Conservation (phyloP, 2,888 invertebrate genomes). For the Pegoplata infirma region DNA sequence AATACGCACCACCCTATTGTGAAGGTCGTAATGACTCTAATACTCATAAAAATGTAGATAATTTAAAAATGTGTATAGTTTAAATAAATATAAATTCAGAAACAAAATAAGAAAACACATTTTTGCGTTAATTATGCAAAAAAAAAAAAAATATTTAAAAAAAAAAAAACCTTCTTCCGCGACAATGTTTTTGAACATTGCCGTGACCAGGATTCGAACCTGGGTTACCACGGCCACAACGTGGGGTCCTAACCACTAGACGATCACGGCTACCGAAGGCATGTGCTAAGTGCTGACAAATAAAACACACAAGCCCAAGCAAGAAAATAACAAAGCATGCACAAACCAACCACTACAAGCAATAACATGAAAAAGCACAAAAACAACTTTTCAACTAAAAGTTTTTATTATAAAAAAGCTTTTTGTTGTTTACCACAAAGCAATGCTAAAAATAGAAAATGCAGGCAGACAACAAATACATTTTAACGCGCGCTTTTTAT, state of each 20-base stretch:
- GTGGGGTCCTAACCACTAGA: slow-evolving; percentile 78
- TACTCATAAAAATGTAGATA: no score
- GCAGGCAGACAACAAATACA: not conserved
- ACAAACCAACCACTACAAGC: not conserved
- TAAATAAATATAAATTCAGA: no score
- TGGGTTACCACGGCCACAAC: slow-evolving; percentile 78
- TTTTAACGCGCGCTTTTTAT: not conserved
- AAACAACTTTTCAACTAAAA: not conserved
- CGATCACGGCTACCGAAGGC: slow-evolving; percentile 74
- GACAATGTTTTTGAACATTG: slow-evolving; percentile 71
- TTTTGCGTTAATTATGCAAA: no score
- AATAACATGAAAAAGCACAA: not conserved
- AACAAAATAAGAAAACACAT: no score
- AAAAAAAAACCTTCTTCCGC: slow-evolving; percentile 62
- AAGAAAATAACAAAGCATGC: not conserved
- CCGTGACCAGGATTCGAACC: slow-evolving; percentile 77
- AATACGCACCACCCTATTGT: no score
- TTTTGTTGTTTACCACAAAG: not conserved
- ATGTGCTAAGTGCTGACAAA: not conserved
- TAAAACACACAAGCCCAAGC: not conserved
- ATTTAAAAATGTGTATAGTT: no score
- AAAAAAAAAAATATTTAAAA: no score
- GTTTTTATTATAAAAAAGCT: no score
- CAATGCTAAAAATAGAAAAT: not conserved
- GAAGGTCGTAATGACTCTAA: no score